Conservation (phyloP, 2,113 vertebrate species). For the Ptilonorhynchus violaceus region DNA sequence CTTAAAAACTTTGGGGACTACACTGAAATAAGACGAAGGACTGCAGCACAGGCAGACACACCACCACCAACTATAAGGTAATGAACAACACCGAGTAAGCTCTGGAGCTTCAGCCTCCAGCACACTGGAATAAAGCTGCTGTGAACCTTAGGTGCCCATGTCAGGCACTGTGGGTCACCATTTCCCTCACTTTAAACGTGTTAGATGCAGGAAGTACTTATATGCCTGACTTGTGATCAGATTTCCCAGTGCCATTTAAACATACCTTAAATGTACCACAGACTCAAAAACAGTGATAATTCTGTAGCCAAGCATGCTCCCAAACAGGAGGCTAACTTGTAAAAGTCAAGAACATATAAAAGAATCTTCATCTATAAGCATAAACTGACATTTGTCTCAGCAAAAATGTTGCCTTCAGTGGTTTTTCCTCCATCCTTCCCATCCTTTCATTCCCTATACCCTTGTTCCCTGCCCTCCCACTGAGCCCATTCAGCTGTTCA, state of each 20-base stretch:
- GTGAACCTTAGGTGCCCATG: neutral
- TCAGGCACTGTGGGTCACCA: neutral
- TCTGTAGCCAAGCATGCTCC: neutral
- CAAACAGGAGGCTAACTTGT: neutral
- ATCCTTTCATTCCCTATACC: neutral
- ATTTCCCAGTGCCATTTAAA: neutral
- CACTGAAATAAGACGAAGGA: fast-evolving
- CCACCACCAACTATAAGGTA: too few relatives aligned
- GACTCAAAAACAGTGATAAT: neutral
- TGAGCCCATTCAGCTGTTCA: constrained; percentile 57
- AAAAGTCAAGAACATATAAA: neutral
- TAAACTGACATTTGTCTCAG: neutral
- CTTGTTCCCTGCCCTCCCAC: constrained; percentile 52
- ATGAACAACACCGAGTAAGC: neutral
- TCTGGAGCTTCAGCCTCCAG: neutral
- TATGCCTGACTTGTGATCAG: fast-evolving
- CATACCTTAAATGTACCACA: neutral
- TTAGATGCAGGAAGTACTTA: neutral
- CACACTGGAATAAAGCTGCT: neutral
- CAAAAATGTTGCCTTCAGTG: neutral
- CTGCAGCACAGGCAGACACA: neutral
- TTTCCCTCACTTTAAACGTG: neutral
- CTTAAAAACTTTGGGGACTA: neutral
- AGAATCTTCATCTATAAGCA: neutral
- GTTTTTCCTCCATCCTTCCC: constrained; percentile 9